These are phyloP conservation scores for Labrus mixtus DNA, from an alignment of 2,113 vertebrate species.

Conservation along the genomic window DNA sequence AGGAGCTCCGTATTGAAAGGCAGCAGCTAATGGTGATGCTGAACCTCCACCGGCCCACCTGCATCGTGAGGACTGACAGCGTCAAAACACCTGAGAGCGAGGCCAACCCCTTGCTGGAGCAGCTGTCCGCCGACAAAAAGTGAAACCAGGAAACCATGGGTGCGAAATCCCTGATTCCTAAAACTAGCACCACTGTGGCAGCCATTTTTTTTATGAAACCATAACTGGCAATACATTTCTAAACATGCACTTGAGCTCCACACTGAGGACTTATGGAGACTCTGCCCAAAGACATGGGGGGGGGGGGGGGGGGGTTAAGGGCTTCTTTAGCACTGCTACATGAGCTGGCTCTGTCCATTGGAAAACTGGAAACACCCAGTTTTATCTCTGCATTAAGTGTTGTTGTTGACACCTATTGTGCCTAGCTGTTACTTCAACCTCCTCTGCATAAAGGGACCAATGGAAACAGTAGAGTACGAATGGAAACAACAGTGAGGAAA, in stretches of 20 bases:
- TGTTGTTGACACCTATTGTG: constrained; percentile 71
- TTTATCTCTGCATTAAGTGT: constrained; percentile 63
- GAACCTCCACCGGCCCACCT: constrained; percentile 94
- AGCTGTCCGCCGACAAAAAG: constrained; percentile 84
- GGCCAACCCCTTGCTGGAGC: constrained; percentile 90
- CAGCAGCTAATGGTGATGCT: constrained; percentile 97
- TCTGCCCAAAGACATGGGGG: constrained; percentile 68
- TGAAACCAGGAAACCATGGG: constrained; percentile 52
- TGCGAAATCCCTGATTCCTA: constrained; percentile 2
- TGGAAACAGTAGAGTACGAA: constrained; percentile 40
- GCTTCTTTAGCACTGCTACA: constrained; percentile 65
- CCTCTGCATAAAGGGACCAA: constrained; percentile 76
- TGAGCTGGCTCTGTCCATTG: constrained; percentile 75
- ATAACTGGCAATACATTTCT: constrained; percentile 66
- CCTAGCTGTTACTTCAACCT: constrained; percentile 69
- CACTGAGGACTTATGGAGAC: constrained; percentile 74
- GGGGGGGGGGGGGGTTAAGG: constrained; percentile 53
- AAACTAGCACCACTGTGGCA: constrained; percentile 25
- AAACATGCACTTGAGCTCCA: constrained; percentile 77
- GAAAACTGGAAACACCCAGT: constrained; percentile 62
- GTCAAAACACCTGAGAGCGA: constrained; percentile 91
- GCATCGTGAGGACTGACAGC: constrained; percentile 95
- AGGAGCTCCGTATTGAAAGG: constrained; percentile 93
- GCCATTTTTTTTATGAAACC: constrained; percentile 46
- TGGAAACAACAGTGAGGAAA: constrained; percentile 61